These are phyloP conservation scores for Athalia cordata DNA, from an alignment of 2,888 invertebrate species.

Conservation along the genomic window DNA sequence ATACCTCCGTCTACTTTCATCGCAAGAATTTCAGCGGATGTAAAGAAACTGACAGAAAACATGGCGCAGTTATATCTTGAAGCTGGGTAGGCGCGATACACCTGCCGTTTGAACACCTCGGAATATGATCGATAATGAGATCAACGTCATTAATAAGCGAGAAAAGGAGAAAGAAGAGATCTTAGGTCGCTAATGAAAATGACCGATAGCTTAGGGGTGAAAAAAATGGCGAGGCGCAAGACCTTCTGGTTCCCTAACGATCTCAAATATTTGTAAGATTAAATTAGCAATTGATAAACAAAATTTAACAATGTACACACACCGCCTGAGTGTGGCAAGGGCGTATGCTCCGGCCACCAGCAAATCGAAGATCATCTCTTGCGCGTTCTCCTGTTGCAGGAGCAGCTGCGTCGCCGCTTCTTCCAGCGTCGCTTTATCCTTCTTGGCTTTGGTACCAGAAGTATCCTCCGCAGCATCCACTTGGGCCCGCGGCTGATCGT, in stretches of 20 bases:
- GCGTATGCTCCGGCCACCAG: slow-evolving; percentile 72
- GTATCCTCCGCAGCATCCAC: slow-evolving; percentile 61
- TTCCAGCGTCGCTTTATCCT: slow-evolving; percentile 58
- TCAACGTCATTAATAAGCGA: background rate
- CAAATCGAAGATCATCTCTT: slow-evolving; percentile 71
- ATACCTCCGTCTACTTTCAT: slow-evolving; percentile 30
- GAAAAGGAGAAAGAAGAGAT: background rate
- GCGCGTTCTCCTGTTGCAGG: slow-evolving; percentile 66
- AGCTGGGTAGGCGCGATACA: background rate
- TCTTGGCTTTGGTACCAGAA: background rate
- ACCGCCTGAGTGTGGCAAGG: slow-evolving; percentile 73
- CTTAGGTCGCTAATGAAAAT: background rate
- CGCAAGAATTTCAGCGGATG: slow-evolving; percentile 42
- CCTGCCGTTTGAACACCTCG: slow-evolving; percentile 33
- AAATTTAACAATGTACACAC: slow-evolving; percentile 72
- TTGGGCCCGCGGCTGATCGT: slow-evolving; percentile 42
- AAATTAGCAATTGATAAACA: slow-evolving; percentile 44
- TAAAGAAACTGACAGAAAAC: slow-evolving; percentile 22
- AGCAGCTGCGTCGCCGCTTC: slow-evolving; percentile 54
- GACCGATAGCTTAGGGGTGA: slow-evolving; percentile 6
- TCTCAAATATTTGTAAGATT: slow-evolving; percentile 48
- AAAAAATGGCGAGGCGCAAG: background rate
- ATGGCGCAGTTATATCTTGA: background rate
- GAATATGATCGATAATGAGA: slow-evolving; percentile 5
- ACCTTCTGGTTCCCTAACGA: background rate